Evolutionary conservation across 2,888 invertebrate genomes (phyloP), one percentile per base, ranked within the genome.

Genomic region (Omphaloscelis lunosa): DNA sequence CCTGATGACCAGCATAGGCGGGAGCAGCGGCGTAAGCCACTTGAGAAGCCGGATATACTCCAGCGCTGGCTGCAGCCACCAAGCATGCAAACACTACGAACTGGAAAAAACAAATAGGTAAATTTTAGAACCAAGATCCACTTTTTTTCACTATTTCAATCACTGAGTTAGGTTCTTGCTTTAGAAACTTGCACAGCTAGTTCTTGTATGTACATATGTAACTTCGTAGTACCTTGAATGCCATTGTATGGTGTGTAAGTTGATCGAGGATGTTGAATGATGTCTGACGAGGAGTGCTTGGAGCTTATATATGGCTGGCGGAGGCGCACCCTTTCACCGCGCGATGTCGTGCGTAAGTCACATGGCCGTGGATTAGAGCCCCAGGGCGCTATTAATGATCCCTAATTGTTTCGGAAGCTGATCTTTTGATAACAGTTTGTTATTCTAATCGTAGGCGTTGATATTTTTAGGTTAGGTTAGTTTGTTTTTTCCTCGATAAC

Each of bases 301-400:
- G 88, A 94, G 95, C 94, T 96, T 96, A 91, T 96, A 96, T 96
- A 96, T 88, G 82, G 79, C 78, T 80, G 83, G 91, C 92, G 90
- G 94, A 93, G 95, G 93, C 92, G 93, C 94, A 95, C 95, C 96
- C 96, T 96, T 96, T 96, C 96, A 96, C 96, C 94, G 85, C 81
- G 70, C 86, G 86, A 77, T 87, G 90, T 87, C 85, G 89, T 84
- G 84, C 88, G 90, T 83, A 92, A 92, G 92, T 90, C 91, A 88
- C 77, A 83, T 83, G 95, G 88, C 95, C 95, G 84, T 95, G 95
- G 94, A 88, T 88, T 90, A 85, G 89, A 90, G 94, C 95, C 95
- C 94, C 88, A 88, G 92, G 94, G 93, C 92, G 84, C 81, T 81
- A 71, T 77, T 82, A 79, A 87, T 89, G 86, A 77, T 91, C 91